Evolutionary conservation across 2,797 vertebrate genomes (phyloP).

Genomic region (Siniperca scherzeri): DNA sequence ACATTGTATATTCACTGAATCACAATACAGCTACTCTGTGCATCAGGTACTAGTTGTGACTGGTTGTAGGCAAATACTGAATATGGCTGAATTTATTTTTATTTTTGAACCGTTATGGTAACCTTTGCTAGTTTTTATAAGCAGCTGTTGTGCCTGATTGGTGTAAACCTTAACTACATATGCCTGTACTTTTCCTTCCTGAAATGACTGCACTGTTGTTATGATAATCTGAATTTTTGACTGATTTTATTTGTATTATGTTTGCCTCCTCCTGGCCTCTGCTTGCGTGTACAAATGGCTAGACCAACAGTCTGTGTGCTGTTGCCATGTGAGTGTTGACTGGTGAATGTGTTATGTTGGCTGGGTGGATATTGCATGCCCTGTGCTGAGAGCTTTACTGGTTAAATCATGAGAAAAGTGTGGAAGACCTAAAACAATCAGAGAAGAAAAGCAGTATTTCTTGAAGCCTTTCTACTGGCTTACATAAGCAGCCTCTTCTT

Average conservation of each 20-base stretch:
- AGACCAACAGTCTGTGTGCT: slow-evolving; percentile 51
- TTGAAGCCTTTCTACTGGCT: slow-evolving; percentile 51
- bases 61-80: slow-evolving; percentile 65
- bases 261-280: slow-evolving; percentile 54
- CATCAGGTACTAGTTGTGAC: slow-evolving; percentile 66
- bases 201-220: slow-evolving; percentile 79
- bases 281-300: slow-evolving; percentile 67
- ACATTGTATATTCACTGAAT: slow-evolving; percentile 68
- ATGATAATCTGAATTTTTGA: slow-evolving; percentile 61
- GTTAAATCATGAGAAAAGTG: slow-evolving; percentile 53
- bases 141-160: slow-evolving; percentile 76
- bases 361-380: slow-evolving; percentile 72
- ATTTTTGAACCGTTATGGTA: slow-evolving; percentile 29
- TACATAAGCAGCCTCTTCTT: slow-evolving; percentile 53
- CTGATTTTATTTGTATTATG: slow-evolving; percentile 24
- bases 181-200: slow-evolving; percentile 72
- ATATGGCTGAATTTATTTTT: slow-evolving; percentile 52
- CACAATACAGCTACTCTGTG: slow-evolving; percentile 71
- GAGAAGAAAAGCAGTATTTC: slow-evolving; percentile 72
- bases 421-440: slow-evolving; percentile 55
- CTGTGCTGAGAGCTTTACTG: slow-evolving; percentile 63
- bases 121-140: slow-evolving; percentile 56
- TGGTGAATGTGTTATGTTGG: slow-evolving; percentile 54
- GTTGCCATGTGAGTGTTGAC: slow-evolving; percentile 43
- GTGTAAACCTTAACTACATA: slow-evolving; percentile 74